These are phyloP conservation scores for Threskiornis aethiopicus DNA, from an alignment of 2,797 vertebrate species.

Conservation along the genomic window DNA sequence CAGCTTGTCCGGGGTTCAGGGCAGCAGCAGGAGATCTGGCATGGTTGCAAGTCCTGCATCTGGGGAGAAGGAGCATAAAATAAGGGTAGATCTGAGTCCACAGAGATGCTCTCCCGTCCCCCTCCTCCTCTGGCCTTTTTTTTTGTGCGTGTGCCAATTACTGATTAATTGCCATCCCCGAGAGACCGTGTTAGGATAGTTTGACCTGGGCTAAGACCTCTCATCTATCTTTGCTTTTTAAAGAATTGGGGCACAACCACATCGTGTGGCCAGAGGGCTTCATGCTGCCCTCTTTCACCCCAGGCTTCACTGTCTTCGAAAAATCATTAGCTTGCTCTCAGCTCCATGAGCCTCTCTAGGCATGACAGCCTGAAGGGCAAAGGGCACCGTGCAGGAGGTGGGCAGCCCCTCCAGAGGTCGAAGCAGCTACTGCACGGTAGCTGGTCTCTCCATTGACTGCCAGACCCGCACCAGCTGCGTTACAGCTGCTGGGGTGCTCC, in stretches of 20 bases:
- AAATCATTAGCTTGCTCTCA: neutral
- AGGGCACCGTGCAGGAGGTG: neutral
- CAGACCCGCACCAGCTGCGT: neutral
- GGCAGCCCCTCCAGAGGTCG: neutral
- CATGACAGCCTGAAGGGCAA: neutral
- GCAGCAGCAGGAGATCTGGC: neutral
- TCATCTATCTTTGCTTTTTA: neutral
- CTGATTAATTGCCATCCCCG: neutral
- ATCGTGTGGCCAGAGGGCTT: neutral
- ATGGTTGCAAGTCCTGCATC: neutral
- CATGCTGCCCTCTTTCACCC: neutral
- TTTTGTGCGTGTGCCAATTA: neutral
- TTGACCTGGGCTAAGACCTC: neutral
- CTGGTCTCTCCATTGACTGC: neutral
- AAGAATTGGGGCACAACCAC: neutral
- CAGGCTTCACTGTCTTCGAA: neutral
- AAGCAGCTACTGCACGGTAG: neutral
- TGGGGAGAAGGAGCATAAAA: neutral
- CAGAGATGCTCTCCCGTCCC: neutral
- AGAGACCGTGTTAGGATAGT: neutral
- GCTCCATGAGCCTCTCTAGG: neutral
- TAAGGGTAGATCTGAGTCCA: neutral
- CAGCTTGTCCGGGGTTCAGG: fast-evolving
- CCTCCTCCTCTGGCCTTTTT: neutral
- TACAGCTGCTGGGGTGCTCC: neutral